Conservation (phyloP, 2,797 vertebrate genomes). For the Anguilla anguilla region DNA sequence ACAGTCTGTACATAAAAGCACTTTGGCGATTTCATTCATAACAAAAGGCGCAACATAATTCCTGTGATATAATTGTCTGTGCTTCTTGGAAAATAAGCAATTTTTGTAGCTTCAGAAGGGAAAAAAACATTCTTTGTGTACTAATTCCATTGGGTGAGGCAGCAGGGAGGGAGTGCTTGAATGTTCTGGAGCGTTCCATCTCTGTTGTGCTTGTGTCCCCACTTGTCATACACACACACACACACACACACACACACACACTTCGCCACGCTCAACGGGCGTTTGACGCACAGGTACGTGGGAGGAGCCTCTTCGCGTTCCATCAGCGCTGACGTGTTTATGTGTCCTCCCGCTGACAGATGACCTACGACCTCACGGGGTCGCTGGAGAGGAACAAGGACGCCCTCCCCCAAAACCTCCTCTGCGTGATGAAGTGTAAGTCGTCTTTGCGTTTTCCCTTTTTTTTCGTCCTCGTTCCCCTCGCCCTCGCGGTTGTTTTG, state of each 20-base stretch:
- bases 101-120: neutral
- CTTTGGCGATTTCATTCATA: neutral
- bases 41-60: neutral
- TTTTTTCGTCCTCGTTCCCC: neutral
- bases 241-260: neutral
- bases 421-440: slow-evolving; percentile 95
- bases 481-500: neutral
- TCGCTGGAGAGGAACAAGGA: slow-evolving; percentile 90
- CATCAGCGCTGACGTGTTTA: slow-evolving; percentile 25
- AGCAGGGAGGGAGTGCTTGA: neutral
- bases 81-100: neutral
- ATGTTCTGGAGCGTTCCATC: neutral
- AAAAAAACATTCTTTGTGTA: neutral
- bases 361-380: slow-evolving; percentile 88
- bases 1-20: neutral
- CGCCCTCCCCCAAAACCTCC: slow-evolving; percentile 88
- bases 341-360: slow-evolving; percentile 66
- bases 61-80: neutral
- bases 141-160: neutral
- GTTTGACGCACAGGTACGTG: neutral
- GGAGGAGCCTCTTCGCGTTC: neutral
- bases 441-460: slow-evolving; percentile 46
- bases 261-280: neutral
- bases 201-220: neutral
- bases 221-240: neutral